phyloP scores from a whole-genome alignment of 2,888 invertebrate species.

The Zygothrica quintamaculata region DNA sequence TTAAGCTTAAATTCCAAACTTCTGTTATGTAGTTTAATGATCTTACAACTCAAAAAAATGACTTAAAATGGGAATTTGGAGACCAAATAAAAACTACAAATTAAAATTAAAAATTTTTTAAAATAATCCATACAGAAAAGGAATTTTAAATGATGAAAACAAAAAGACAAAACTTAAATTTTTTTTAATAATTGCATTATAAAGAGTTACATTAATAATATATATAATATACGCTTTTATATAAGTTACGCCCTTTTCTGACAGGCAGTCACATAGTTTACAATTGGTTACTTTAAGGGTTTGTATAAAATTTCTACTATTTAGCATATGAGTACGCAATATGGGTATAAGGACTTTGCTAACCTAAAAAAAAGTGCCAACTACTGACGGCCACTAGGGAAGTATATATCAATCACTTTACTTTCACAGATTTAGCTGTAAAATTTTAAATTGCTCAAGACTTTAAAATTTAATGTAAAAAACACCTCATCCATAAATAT shows the following conservation, averaged over 20 bases:
- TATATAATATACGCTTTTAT: constrained; percentile 61
- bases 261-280: constrained; percentile 75
- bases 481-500: constrained; percentile 32
- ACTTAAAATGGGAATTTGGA: too few species aligned
- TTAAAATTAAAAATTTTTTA: background rate
- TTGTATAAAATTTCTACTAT: constrained; percentile 47
- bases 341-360: constrained; percentile 15
- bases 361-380: constrained; percentile 47
- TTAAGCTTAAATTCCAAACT: too few species aligned
- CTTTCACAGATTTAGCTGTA: background rate
- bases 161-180: constrained; percentile 45
- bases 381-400: constrained; percentile 40
- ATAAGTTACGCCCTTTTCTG: constrained; percentile 71
- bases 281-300: constrained; percentile 51
- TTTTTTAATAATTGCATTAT: constrained; percentile 65
- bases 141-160: constrained; percentile 33
- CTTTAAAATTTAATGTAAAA: constrained; percentile 27
- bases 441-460: constrained; percentile 12
- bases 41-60: too few species aligned
- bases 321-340: constrained; percentile 22
- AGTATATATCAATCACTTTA: constrained; percentile 22
- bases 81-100: too few species aligned
- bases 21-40: too few species aligned
- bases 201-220: constrained; percentile 58
- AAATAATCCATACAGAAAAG: constrained; percentile 5